Evolutionary conservation across 2,113 vertebrate species (phyloP).

Genomic region (Psilopsiagon aymara): DNA sequence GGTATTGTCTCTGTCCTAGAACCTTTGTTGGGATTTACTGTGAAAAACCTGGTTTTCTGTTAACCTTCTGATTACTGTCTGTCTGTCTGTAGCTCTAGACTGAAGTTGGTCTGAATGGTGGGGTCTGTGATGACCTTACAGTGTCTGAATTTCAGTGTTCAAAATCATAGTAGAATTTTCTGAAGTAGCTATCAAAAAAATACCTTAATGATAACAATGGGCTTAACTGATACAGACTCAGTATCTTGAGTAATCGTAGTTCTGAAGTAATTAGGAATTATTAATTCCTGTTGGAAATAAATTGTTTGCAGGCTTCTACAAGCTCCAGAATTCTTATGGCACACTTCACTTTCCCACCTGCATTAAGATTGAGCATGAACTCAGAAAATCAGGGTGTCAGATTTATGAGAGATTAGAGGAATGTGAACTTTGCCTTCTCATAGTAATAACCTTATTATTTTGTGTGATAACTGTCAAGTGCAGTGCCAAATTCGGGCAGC

Average conservation of each 20-base stretch:
- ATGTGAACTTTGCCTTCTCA: not conserved
- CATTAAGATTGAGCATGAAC: not conserved
- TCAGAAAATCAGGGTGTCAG: not conserved
- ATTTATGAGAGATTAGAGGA: not conserved
- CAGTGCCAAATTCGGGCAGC: not conserved
- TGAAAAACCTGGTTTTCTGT: not conserved
- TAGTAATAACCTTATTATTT: not conserved
- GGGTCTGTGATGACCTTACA: not conserved
- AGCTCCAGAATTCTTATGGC: not conserved
- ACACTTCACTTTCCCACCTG: not conserved
- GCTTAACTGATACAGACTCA: not conserved
- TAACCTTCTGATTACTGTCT: not conserved
- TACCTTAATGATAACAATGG: not conserved
- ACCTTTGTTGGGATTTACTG: not conserved
- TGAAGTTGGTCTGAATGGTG: not conserved
- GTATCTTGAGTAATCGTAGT: not conserved
- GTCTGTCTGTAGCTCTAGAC: not conserved
- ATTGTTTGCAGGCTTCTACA: not conserved
- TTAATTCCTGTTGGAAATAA: not conserved
- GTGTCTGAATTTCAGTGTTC: not conserved
- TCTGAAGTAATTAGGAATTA: not conserved
- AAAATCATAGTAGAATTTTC: not conserved
- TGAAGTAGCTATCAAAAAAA: not conserved
- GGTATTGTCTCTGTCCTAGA: not conserved
- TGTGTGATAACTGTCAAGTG: not conserved